A percentile compares a stretch with the other conserved stretches of the same genome.
Conservation (phyloP, 2,113 vertebrate species). For the Marcusenius ussheri region DNA sequence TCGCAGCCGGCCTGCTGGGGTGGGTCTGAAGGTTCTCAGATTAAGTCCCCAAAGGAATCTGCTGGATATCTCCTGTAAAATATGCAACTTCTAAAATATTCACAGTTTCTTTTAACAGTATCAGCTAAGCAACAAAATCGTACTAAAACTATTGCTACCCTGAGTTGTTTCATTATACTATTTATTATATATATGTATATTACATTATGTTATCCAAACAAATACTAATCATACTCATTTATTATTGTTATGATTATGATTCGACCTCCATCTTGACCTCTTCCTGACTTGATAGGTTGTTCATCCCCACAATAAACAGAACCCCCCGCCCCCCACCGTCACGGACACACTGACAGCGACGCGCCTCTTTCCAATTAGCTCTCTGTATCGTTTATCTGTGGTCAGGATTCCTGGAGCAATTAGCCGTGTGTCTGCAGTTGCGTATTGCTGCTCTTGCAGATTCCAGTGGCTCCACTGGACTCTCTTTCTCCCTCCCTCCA, state of each 20-base stretch:
- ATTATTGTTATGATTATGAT: background rate
- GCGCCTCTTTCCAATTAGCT: background rate
- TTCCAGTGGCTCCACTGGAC: background rate
- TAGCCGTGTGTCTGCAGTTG: background rate
- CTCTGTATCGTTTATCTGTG: background rate
- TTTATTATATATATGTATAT: too few species aligned
- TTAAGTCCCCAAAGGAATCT: background rate
- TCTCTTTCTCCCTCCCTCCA: background rate
- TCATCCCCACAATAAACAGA: background rate
- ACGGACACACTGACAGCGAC: background rate
- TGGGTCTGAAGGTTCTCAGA: background rate
- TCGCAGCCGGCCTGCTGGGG: background rate
- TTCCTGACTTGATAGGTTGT: background rate
- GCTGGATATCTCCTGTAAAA: background rate
- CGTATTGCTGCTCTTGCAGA: constrained; percentile 3
- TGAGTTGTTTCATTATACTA: background rate
- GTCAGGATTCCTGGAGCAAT: background rate
- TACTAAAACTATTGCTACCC: background rate
- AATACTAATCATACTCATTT: background rate
- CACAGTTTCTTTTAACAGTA: background rate
- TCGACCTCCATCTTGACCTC: background rate
- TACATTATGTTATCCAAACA: background rate
- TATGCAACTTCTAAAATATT: background rate
- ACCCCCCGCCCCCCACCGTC: background rate
- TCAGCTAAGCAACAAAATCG: background rate